Evolutionary conservation across 2,888 invertebrate genomes (phyloP), one percentile per base, ranked within the genome.

Genomic region (Drosophila neotestacea): DNA sequence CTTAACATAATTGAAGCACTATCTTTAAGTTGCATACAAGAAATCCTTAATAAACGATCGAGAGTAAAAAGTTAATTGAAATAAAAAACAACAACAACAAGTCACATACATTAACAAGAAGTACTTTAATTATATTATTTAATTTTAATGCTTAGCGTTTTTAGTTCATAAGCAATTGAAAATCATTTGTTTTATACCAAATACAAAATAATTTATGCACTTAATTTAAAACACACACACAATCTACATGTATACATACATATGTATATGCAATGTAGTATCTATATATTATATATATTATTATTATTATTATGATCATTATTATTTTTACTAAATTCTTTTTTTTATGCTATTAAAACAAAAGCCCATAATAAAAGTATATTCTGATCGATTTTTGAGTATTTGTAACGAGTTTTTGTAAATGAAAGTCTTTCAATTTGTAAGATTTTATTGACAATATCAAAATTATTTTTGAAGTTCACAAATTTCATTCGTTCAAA

Each of bases 181-280:
- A 79, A 75, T 81, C 71, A 77, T 84, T 84, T 86, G 83, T 84
- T 84, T 84, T 81, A 84, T 86, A 84, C 83, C 83, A 84, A 84
- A 84, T 84, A 83, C 84, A 83, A 73, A 69, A 60, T 79, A 86
- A 83, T 83, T 83, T 86, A 83, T 86, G 74, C 86, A 83, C 83
- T 34, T 78, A 75, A 78, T 72, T 78, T 78, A 63, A 70, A 66
- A 77, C 41, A 67, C 48, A 78, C 58, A 80, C 30, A 70, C n/a
- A 62, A 67, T 58, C 54, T 58, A 60, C 44, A 55, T 22, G 56
- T 60, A 73, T 39, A 58, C 44, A 69, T 48, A 58, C 47, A 69
- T 16, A 16, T 16, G 16, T 48, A 77, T 36, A 78, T 42, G 65
- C 34, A 59, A 68, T 83, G 79, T 85, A 83, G 79, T 85, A 85